Conservation (phyloP, 1,140 invertebrate genomes). For the Bilobella aurantiaca region DNA sequence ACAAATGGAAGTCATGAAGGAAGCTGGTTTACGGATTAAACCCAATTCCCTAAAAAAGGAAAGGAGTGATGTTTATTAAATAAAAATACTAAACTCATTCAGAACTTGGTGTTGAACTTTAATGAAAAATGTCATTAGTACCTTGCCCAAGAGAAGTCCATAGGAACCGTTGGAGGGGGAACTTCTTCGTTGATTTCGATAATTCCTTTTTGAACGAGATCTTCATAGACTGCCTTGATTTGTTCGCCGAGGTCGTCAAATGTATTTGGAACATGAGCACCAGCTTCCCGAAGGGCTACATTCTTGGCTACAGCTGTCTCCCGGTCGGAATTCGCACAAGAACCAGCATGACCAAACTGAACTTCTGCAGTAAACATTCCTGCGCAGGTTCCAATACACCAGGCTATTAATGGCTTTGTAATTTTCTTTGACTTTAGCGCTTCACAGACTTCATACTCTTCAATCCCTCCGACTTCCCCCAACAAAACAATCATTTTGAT, state of each 20-base stretch:
- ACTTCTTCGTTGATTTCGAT: constrained; percentile 82
- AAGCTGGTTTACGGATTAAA: constrained; percentile 94
- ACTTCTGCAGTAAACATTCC: constrained; percentile 93
- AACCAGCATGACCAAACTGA: constrained; percentile 99
- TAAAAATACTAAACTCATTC: too few relatives aligned
- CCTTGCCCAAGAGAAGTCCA: constrained; percentile 98
- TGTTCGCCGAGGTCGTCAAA: constrained; percentile 83
- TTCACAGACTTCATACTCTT: constrained; percentile 93
- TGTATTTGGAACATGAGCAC: constrained; percentile 79
- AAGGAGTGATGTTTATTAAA: background rate
- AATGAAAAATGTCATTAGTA: constrained; percentile 41
- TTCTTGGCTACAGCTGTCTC: constrained; percentile 95
- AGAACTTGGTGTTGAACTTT: background rate
- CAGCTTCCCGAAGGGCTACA: constrained; percentile 63
- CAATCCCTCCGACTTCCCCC: constrained; percentile 97
- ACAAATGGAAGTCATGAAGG: constrained; percentile 98
- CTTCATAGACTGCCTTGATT: constrained; percentile 56
- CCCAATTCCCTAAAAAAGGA: constrained; percentile 62
- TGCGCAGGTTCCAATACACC: constrained; percentile 76
- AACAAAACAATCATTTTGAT: constrained; percentile 91
- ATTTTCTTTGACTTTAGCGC: constrained; percentile 71
- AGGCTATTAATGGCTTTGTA: constrained; percentile 91
- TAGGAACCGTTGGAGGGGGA: constrained; percentile 95
- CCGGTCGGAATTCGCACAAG: constrained; percentile 87
- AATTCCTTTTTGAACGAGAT: constrained; percentile 66